phyloP scores from a whole-genome alignment of 2,888 invertebrate species.

The Operophtera brumata region DNA sequence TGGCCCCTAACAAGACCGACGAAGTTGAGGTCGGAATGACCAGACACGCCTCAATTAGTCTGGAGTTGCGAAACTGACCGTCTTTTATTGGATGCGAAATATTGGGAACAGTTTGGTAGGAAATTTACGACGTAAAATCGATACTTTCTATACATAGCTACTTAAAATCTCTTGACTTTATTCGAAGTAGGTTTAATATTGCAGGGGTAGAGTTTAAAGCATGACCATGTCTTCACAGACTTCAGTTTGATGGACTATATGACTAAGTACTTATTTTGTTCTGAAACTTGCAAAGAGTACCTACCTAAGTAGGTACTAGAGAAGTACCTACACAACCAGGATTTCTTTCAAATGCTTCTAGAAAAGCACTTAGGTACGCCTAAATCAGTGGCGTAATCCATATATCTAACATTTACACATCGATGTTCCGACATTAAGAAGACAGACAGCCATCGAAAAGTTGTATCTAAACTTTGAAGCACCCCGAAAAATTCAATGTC shows the following conservation, averaged over 20 bases:
- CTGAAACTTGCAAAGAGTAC: too few species aligned
- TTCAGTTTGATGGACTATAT: too few species aligned
- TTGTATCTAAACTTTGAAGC: constrained; percentile 31
- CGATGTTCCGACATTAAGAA: constrained; percentile 20
- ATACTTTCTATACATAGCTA: not conserved
- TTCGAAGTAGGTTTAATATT: too few species aligned
- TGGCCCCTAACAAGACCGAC: constrained; percentile 66
- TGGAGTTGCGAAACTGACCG: constrained; percentile 44
- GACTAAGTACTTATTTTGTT: too few species aligned
- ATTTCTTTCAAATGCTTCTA: too few species aligned
- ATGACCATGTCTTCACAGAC: too few species aligned
- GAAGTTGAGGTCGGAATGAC: constrained; percentile 68
- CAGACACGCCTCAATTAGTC: constrained; percentile 75
- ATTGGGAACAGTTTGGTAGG: constrained; percentile 13
- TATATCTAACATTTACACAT: not conserved
- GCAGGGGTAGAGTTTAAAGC: too few species aligned
- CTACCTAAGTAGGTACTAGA: too few species aligned
- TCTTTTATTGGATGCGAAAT: constrained; percentile 36
- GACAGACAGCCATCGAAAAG: constrained; percentile 18
- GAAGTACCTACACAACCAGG: too few species aligned
- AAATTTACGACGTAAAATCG: not conserved
- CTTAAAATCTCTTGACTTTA: too few species aligned
- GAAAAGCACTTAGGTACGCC: too few species aligned
- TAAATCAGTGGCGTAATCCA: constrained; percentile 1
- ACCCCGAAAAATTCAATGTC: constrained; percentile 5